These are phyloP conservation scores for Cyprinella venusta DNA, from an alignment of 2,797 vertebrate genomes.

Conservation along the genomic window DNA sequence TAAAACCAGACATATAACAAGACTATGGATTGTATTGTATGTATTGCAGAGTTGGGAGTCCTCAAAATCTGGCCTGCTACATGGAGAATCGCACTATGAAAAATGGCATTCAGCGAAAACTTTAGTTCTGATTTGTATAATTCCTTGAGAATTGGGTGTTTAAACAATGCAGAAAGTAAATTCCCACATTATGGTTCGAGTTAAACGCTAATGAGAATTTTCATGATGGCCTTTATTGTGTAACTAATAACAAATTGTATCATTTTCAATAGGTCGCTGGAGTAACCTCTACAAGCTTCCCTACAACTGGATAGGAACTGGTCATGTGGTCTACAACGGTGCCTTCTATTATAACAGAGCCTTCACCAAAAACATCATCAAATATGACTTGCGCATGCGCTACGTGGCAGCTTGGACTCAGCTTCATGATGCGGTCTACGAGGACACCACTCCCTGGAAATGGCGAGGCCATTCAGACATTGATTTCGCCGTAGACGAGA, in stretches of 20 bases:
- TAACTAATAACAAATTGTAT: background rate
- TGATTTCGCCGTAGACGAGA: slow-evolving; percentile 96
- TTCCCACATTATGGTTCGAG: background rate
- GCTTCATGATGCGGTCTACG: slow-evolving; percentile 91
- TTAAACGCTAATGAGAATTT: background rate
- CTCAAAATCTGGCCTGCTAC: background rate
- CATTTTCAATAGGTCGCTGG: slow-evolving; percentile 85
- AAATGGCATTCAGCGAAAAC: background rate
- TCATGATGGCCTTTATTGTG: background rate
- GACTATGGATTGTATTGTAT: too few relatives aligned
- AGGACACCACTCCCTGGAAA: slow-evolving; percentile 96
- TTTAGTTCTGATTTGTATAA: background rate
- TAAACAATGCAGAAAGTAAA: background rate
- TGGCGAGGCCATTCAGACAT: slow-evolving; percentile 98
- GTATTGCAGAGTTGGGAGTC: background rate
- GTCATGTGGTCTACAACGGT: slow-evolving; percentile 94
- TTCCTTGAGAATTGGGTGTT: background rate
- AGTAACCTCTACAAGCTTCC: slow-evolving; percentile 98
- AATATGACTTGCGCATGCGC: slow-evolving; percentile 92
- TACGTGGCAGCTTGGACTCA: slow-evolving; percentile 93
- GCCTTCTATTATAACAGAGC: slow-evolving; percentile 98
- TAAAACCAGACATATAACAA: background rate
- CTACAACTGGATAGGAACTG: slow-evolving; percentile 98
- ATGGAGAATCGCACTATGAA: background rate
- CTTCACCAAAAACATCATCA: slow-evolving; percentile 99